These are phyloP conservation scores for Capromys pilorides DNA, from an alignment of 2,797 vertebrate genomes.

Conservation along the genomic window DNA sequence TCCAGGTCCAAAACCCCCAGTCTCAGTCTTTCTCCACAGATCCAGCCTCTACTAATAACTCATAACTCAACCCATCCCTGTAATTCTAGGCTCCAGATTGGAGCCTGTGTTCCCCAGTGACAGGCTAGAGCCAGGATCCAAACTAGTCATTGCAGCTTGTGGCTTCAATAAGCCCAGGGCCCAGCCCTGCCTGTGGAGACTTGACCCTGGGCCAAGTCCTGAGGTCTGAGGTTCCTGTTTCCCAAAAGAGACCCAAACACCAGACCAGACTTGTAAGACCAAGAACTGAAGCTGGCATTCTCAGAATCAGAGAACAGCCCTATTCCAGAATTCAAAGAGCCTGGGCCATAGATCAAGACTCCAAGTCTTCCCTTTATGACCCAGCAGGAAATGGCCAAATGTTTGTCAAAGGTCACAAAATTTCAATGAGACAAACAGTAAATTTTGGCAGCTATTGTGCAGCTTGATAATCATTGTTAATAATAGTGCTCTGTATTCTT, in stretches of 20 bases:
- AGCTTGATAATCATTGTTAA: neutral
- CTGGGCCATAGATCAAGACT: neutral
- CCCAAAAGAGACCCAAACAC: neutral
- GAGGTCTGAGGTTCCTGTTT: neutral
- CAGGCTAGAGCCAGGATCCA: neutral
- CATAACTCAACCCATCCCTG: neutral
- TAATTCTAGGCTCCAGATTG: neutral
- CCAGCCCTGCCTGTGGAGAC: too few species aligned
- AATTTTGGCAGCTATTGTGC: neutral
- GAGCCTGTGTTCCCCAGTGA: neutral
- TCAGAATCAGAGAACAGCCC: neutral
- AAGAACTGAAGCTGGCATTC: too few species aligned
- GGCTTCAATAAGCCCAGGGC: neutral
- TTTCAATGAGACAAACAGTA: neutral
- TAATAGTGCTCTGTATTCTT: neutral
- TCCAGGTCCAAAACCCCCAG: neutral
- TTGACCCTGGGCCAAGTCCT: neutral
- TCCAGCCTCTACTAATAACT: neutral
- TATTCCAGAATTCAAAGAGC: neutral
- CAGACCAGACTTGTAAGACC: neutral
- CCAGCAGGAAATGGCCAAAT: neutral
- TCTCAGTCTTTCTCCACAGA: neutral
- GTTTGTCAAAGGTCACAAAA: neutral
- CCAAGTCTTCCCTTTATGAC: neutral
- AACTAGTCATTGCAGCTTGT: neutral